Evolutionary conservation across 2,113 vertebrate genomes (phyloP).

Genomic region (Illadopsis cleaveri): DNA sequence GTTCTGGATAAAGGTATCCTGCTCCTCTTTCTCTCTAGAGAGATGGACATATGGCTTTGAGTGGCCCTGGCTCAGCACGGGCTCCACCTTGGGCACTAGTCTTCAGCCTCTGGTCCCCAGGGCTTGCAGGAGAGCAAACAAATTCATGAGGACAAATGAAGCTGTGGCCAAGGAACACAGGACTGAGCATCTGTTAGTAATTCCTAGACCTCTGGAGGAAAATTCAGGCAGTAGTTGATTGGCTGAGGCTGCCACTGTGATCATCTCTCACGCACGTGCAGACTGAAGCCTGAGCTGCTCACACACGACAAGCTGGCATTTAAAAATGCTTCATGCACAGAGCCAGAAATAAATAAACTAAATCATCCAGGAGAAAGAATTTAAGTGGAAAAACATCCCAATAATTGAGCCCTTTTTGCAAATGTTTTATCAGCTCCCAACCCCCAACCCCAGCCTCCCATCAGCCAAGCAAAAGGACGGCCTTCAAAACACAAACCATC

Average conservation of each 20-base stretch:
- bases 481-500: not conserved
- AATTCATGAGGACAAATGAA: not conserved
- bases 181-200: not conserved
- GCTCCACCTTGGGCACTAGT: not conserved
- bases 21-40: not conserved
- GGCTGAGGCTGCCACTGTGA: not conserved
- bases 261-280: not conserved
- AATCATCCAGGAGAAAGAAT: constrained; percentile 1
- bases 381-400: not conserved
- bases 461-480: not conserved
- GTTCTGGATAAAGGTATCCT: not conserved
- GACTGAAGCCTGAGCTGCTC: not conserved
- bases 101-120: not conserved
- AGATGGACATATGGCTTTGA: not conserved
- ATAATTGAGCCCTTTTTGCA: not conserved
- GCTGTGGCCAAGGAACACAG: not conserved
- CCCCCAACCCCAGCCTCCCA: not conserved
- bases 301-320: not conserved
- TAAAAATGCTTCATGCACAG: constrained; percentile 14
- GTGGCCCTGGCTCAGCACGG: not conserved
- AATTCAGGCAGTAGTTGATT: not conserved
- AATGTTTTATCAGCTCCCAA: not conserved
- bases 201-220: not conserved
- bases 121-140: not conserved
- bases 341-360: not conserved